These are phyloP conservation scores for Meteorus sp. DNA, from an alignment of 1,140 invertebrate species.

Conservation along the genomic window DNA sequence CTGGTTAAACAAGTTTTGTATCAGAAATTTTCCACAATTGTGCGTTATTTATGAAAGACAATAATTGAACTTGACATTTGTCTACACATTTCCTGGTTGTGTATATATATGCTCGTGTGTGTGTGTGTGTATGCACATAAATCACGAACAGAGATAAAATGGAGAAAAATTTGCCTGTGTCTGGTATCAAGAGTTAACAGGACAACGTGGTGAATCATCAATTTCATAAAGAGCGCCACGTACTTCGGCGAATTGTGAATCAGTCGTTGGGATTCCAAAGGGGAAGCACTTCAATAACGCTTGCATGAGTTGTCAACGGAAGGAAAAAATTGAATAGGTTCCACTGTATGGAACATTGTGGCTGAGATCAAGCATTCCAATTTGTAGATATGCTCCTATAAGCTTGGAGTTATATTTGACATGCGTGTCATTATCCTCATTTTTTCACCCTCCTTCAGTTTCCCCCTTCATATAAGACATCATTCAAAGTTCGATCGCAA, in stretches of 20 bases:
- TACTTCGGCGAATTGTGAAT: neutral
- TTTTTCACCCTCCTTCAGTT: too few species aligned
- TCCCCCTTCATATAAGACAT: too few species aligned
- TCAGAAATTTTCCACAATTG: neutral
- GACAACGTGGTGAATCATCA: neutral
- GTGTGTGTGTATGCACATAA: too few species aligned
- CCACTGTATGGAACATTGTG: too few species aligned
- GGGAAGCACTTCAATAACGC: neutral
- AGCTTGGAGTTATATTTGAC: too few species aligned
- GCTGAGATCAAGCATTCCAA: too few species aligned
- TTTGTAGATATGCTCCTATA: too few species aligned
- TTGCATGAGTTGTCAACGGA: neutral
- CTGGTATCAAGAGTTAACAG: neutral
- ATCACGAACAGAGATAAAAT: too few species aligned
- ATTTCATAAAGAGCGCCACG: neutral
- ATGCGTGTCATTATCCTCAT: too few species aligned
- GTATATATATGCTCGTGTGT: neutral
- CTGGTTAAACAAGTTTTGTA: neutral
- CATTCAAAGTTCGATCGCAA: too few species aligned
- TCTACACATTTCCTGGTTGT: neutral
- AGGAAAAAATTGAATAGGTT: too few species aligned
- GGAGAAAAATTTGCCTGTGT: conserved; percentile 1
- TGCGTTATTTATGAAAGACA: neutral
- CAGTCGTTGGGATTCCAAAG: neutral
- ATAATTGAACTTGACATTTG: neutral